Conservation (phyloP, 2,113 vertebrate species). For the Barnardius zonarius region DNA sequence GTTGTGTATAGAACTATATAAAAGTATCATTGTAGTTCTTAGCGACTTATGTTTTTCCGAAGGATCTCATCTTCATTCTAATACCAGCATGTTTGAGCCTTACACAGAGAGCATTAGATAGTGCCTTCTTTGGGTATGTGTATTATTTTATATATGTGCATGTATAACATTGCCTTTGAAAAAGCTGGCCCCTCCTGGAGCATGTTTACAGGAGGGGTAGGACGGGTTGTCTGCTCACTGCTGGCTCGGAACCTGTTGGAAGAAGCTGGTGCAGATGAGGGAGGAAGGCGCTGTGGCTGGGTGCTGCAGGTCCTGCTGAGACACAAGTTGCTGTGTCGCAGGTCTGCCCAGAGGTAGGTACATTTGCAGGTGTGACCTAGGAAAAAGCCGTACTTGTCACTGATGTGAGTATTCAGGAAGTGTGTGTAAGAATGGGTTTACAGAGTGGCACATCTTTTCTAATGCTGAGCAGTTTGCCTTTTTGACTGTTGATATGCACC, state of each 20-base stretch:
- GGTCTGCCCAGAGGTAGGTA: neutral
- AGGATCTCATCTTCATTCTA: neutral
- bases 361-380: neutral
- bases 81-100: neutral
- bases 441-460: neutral
- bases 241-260: fast-evolving
- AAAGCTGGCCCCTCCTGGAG: neutral
- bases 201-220: neutral
- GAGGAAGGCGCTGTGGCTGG: neutral
- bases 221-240: neutral
- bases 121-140: neutral
- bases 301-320: neutral
- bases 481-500: neutral
- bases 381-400: neutral
- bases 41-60: neutral
- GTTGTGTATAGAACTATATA: neutral
- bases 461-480: neutral
- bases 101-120: neutral
- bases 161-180: neutral
- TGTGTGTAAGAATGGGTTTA: neutral
- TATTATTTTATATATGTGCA: fast-evolving
- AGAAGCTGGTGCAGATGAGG: neutral
- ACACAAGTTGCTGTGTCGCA: fast-evolving
- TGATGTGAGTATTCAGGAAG: neutral
- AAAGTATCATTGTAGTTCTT: neutral